These are phyloP conservation scores for Poeciliopsis retropinna DNA, from an alignment of 2,113 vertebrate genomes.

Conservation along the genomic window DNA sequence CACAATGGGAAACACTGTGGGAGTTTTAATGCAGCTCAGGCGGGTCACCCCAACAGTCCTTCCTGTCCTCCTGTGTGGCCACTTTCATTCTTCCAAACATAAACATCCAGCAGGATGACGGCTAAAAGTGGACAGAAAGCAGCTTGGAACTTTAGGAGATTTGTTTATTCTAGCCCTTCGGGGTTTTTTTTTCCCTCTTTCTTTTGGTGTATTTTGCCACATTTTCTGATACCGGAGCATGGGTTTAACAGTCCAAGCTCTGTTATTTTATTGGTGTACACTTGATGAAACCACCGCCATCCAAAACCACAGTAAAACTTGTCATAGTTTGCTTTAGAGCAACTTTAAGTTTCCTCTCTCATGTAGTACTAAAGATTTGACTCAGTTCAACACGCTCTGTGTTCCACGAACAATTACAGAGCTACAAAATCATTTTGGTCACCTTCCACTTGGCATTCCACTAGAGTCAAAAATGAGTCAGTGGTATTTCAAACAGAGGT, in stretches of 20 bases:
- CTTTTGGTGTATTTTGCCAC: conserved; percentile 39
- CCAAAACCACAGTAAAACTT: conserved; percentile 50
- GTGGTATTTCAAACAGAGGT: conserved; percentile 59
- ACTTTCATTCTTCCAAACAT: conserved; percentile 55
- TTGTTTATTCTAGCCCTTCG: conserved; percentile 40
- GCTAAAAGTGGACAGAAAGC: conserved; percentile 67
- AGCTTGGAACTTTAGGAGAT: conserved; percentile 39
- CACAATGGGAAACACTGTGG: conserved; percentile 67
- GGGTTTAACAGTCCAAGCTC: conserved; percentile 41
- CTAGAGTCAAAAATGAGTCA: conserved; percentile 65
- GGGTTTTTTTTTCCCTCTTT: conserved; percentile 5
- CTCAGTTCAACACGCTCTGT: background rate
- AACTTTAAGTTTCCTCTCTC: conserved; percentile 22
- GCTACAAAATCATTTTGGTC: conserved; percentile 30
- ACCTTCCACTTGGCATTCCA: conserved; percentile 57
- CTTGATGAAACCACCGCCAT: conserved; percentile 34
- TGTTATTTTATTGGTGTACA: conserved; percentile 59
- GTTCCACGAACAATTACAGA: conserved; percentile 9
- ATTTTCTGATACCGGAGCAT: conserved; percentile 38
- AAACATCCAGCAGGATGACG: conserved; percentile 55
- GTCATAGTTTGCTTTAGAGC: conserved; percentile 35
- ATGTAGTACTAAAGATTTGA: conserved; percentile 22
- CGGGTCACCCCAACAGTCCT: conserved; percentile 55
- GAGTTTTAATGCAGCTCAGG: conserved; percentile 52
- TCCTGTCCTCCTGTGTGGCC: conserved; percentile 66